Percentiles rank a stretch among this genome's conserved stretches.
Evolutionary conservation across 2,113 vertebrate species (phyloP).

Genomic region (Raja brachyura): DNA sequence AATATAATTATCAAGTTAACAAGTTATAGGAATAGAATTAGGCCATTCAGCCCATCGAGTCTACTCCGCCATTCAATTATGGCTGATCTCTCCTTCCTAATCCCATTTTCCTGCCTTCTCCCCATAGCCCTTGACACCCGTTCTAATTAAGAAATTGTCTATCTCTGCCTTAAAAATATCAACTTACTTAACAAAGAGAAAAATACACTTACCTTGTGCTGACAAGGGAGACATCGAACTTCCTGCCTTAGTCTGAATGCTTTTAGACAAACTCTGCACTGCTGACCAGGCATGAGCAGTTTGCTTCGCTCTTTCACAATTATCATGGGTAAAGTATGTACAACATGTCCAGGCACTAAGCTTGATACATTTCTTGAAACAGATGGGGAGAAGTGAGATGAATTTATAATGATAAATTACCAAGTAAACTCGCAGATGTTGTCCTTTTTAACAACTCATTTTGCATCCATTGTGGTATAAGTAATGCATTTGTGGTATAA

Average conservation of each 20-base stretch:
- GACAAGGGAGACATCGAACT: slow-evolving; percentile 55
- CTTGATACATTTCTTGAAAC: not conserved
- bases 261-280: slow-evolving; percentile 63
- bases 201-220: slow-evolving; percentile 58
- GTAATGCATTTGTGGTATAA: too few species aligned
- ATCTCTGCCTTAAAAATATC: too few species aligned
- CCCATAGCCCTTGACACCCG: too few species aligned
- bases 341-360: slow-evolving; percentile 45
- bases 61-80: too few species aligned
- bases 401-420: not conserved
- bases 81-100: too few species aligned
- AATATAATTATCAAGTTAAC: not conserved
- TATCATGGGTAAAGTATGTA: slow-evolving; percentile 49
- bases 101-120: too few species aligned
- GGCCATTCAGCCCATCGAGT: too few species aligned
- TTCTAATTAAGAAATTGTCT: too few species aligned
- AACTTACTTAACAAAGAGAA: not conserved
- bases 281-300: slow-evolving; percentile 56
- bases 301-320: slow-evolving; percentile 51
- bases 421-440: not conserved
- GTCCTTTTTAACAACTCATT: not conserved
- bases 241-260: slow-evolving; percentile 53
- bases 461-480: not conserved
- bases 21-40: too few species aligned
- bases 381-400: not conserved